A percentile compares a stretch with the other conserved stretches of the same genome.
Evolutionary conservation across 2,888 invertebrate species (phyloP).

Genomic region (Geotrupes spiniger): DNA sequence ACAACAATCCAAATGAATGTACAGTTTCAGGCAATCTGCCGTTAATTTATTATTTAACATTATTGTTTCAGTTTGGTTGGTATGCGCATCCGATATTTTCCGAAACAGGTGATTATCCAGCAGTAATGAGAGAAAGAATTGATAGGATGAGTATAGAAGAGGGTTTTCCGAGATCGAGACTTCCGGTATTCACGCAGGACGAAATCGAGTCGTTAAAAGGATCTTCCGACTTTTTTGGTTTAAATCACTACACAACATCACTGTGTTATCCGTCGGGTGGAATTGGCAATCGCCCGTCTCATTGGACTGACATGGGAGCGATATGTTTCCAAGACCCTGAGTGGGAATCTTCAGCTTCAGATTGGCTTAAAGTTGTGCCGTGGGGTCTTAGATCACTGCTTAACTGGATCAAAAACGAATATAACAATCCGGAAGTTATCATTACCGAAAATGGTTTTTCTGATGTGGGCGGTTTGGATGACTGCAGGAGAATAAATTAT

Average conservation of each 20-base stretch:
- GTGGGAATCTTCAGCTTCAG: constrained; percentile 54
- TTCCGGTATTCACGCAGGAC: constrained; percentile 49
- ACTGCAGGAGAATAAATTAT: constrained; percentile 24
- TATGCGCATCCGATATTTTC: constrained; percentile 52
- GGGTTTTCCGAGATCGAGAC: constrained; percentile 47
- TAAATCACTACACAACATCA: constrained; percentile 61
- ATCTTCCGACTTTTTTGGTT: constrained; percentile 62
- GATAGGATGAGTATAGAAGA: constrained; percentile 48
- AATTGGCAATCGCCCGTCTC: constrained; percentile 7
- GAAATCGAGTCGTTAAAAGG: constrained; percentile 51
- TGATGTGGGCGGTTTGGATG: constrained; percentile 37
- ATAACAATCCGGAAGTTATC: constrained; percentile 56
- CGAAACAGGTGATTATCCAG: constrained; percentile 53
- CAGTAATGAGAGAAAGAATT: constrained; percentile 50
- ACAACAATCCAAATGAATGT: constrained; percentile 58
- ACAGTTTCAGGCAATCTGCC: constrained; percentile 33
- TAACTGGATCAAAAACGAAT: constrained; percentile 49
- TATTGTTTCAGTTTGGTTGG: constrained; percentile 50
- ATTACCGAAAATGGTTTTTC: constrained; percentile 58
- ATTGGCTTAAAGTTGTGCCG: constrained; percentile 51
- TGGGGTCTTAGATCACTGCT: constrained; percentile 58
- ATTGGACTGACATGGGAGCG: constrained; percentile 9
- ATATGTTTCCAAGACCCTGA: constrained; percentile 44
- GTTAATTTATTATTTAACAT: not conserved
- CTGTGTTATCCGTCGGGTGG: constrained; percentile 3